Evolutionary conservation across 2,797 vertebrate species (phyloP).

Genomic region (Scolopax bukidnonensis): DNA sequence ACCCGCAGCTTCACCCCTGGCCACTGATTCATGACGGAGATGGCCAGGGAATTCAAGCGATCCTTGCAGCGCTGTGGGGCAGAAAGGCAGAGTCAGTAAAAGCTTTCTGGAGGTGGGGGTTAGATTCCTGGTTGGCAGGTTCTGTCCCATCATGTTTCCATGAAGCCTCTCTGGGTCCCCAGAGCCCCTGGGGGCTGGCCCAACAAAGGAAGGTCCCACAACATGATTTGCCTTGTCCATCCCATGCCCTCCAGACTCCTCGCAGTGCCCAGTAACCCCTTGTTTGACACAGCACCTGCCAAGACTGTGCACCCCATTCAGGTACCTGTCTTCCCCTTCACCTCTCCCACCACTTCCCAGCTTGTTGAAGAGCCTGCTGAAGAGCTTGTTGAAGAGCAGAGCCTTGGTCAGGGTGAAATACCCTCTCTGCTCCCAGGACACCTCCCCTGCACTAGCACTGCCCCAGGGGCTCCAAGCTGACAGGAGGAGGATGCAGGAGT

Average conservation of each 20-base stretch:
- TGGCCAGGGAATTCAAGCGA: slow-evolving; percentile 96
- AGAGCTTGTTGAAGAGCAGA: neutral
- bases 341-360: neutral
- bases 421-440: neutral
- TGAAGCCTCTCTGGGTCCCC: neutral
- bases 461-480: neutral
- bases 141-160: neutral
- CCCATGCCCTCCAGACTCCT: neutral
- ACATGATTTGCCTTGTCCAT: neutral
- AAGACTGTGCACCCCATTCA: neutral
- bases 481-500: neutral
- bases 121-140: neutral
- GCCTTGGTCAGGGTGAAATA: neutral
- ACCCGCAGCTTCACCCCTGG: slow-evolving; percentile 94
- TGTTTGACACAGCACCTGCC: neutral
- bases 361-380: neutral
- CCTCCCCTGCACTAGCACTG: neutral
- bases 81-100: neutral
- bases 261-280: accelerated
- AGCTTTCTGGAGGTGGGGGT: neutral
- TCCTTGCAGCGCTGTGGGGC: slow-evolving; percentile 92
- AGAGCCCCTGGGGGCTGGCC: neutral
- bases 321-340: neutral
- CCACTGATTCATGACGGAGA: slow-evolving; percentile 99
- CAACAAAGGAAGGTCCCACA: neutral